Evolutionary conservation across 2,888 invertebrate genomes (phyloP), one percentile per base, ranked within the genome.

Genomic region (Epinotia demarniana): DNA sequence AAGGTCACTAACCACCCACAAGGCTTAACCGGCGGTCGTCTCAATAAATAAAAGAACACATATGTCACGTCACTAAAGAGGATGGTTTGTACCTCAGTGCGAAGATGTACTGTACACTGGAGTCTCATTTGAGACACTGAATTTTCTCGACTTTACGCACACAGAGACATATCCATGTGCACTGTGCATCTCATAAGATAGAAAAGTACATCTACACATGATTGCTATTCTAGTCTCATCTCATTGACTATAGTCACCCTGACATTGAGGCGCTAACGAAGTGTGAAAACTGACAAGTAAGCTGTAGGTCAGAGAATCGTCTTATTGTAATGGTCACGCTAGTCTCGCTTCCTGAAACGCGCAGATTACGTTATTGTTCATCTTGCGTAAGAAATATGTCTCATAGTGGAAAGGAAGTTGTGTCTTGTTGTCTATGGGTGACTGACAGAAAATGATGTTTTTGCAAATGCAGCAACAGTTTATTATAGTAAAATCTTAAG

Each of bases 251-350:
- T 77, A 72, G 73, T 74, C 33, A 72, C 67, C 75, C 71, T 84
- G 87, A 83, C 89, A 88, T 89, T 89, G 88, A 86, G 80, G 66
- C 73, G 79, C 79, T 86, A 88, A 84, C 85, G 87, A 86, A 89
- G 86, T 89, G 90, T 91, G 89, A 91, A 90, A 88, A 88, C 85
- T 67, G 60, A 76, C 77, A 77, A 77, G 62, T 13, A 39, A 23
- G 58, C 61, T 75, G 75, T 75, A 75, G 75, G 75, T 75, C 75
- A 75, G 49, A 49, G 23, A 58, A 69, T 63, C 71, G 71, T 71
- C 60, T 71, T 46, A 57, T 75, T 66, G 55, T 71, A 71, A 71
- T 60, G 60, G 75, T 66, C 55, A 75, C 70, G 75, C 55, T 46
- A 55, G 66, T 55, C 71, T 60, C 43, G 53, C 75, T 75, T 75